These are phyloP conservation scores for Steinernema scapterisci DNA, from an alignment of 2,888 invertebrate genomes.

Conservation along the genomic window DNA sequence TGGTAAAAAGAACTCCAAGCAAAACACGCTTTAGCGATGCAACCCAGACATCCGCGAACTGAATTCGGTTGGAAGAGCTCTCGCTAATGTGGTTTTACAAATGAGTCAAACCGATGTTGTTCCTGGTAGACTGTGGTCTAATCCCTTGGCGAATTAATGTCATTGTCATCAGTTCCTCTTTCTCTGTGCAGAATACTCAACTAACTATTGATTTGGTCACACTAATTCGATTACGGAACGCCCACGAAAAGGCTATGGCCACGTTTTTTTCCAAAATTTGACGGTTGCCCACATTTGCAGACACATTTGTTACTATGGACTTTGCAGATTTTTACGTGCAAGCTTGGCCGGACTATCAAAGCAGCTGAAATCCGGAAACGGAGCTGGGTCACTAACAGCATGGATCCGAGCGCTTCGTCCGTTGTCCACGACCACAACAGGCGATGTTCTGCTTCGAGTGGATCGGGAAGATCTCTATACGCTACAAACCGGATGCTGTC, in stretches of 20 bases:
- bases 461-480: conserved; percentile 47
- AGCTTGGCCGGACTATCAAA: conserved; percentile 84
- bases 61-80: no score
- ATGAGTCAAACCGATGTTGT: neutral
- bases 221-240: neutral
- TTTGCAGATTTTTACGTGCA: conserved; percentile 76
- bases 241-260: neutral
- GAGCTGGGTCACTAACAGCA: conserved; percentile 44
- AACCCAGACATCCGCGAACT: no score
- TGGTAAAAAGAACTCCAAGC: no score
- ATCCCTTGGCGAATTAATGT: neutral
- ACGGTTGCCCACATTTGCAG: neutral
- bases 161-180: neutral
- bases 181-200: no score
- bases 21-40: no score
- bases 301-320: neutral
- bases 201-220: neutral
- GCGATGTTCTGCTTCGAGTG: conserved; percentile 22
- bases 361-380: conserved; percentile 76
- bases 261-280: neutral
- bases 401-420: conserved; percentile 16
- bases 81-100: no score
- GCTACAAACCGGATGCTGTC: conserved; percentile 61
- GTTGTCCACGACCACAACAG: conserved; percentile 17
- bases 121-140: neutral